Percentiles rank a stretch among this genome's conserved stretches.
Conservation (phyloP, 2,888 invertebrate species). For the Chromoteleia sp. region DNA sequence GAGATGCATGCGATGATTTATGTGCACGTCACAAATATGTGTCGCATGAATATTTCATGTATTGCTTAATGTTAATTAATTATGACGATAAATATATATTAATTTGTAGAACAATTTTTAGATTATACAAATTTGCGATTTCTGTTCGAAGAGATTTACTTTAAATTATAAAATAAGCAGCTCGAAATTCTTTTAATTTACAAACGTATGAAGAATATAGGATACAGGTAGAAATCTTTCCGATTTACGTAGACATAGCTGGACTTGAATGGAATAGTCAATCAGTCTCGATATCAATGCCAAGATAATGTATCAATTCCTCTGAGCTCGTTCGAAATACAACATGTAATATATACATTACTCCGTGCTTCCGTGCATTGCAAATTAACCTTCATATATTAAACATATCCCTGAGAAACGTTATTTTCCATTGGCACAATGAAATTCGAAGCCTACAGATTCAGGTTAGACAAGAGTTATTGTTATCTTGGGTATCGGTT, state of each 20-base stretch:
- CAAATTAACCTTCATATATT: slow-evolving; percentile 43
- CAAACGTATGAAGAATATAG: background rate
- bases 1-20: slow-evolving; percentile 14
- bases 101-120: no score
- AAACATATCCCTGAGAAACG: slow-evolving; percentile 65
- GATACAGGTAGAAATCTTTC: slow-evolving; percentile 39
- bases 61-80: background rate
- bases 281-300: slow-evolving; percentile 32
- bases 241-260: background rate
- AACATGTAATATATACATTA: background rate
- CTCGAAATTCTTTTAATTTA: no score
- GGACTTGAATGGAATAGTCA: slow-evolving; percentile 37
- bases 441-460: slow-evolving; percentile 70
- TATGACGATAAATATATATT: no score
- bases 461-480: slow-evolving; percentile 68
- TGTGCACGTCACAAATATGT: background rate
- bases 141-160: no score
- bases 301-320: slow-evolving; percentile 41
- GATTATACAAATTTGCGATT: no score
- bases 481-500: slow-evolving; percentile 40
- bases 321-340: background rate
- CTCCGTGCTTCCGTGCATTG: slow-evolving; percentile 24
- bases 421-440: slow-evolving; percentile 60
- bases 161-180: no score
- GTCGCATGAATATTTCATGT: background rate